These are phyloP conservation scores for Pogonognathellus flavescens DNA, from an alignment of 1,140 invertebrate species.

Conservation along the genomic window DNA sequence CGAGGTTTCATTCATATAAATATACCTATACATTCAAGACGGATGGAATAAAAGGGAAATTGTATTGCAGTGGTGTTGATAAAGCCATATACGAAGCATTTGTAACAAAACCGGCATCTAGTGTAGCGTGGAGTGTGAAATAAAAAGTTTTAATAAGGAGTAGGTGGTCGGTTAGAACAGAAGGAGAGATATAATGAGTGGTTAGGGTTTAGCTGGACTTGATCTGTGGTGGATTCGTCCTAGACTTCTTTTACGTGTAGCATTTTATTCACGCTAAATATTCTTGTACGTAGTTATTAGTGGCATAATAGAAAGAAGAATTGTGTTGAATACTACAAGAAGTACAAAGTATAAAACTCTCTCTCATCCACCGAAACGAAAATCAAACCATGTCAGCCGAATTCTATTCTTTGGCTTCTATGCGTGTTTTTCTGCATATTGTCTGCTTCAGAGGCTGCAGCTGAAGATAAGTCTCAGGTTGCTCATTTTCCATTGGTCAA, in stretches of 20 bases:
- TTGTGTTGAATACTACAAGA: not conserved
- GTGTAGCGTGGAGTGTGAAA: not conserved
- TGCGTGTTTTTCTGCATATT: not conserved
- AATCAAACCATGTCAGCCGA: conserved; percentile 20
- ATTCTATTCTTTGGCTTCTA: not conserved
- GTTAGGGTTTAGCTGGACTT: not conserved
- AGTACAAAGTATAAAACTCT: not conserved
- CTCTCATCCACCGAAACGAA: not conserved
- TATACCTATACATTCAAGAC: not conserved
- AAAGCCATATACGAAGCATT: not conserved
- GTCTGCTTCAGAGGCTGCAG: not conserved
- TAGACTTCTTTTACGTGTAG: not conserved
- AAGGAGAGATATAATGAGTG: conserved; percentile 39
- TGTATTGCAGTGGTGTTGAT: not conserved
- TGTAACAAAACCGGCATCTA: not conserved
- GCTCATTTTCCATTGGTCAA: not conserved
- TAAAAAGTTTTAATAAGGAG: not conserved
- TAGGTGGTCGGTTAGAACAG: not conserved
- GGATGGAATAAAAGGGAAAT: conserved; percentile 1
- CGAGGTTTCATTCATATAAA: too few species aligned
- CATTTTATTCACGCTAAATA: not conserved
- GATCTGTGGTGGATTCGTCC: not conserved
- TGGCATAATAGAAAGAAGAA: not conserved
- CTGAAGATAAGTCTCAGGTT: not conserved
- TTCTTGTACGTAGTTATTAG: not conserved